Conservation (phyloP, 2,888 invertebrate genomes). For the Platypus cylindrus region DNA sequence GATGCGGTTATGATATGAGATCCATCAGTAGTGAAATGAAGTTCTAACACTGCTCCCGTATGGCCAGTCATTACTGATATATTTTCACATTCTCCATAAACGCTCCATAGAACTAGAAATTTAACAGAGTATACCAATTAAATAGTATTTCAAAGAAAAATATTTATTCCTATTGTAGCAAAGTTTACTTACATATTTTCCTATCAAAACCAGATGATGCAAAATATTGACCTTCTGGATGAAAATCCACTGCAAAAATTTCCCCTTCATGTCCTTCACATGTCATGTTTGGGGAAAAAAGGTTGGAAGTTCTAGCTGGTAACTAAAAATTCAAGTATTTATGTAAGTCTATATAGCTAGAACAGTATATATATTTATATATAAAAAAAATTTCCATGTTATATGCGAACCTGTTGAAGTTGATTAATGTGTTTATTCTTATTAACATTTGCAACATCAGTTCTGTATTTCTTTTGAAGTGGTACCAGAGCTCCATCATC, state of each 20-base stretch:
- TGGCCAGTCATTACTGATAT: conserved; percentile 88
- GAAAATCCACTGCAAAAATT: conserved; percentile 84
- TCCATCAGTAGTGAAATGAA: conserved; percentile 78
- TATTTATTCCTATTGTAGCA: neutral
- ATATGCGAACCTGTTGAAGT: conserved; percentile 64
- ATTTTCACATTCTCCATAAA: conserved; percentile 97
- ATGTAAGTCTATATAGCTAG: conserved; percentile 4
- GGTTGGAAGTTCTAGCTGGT: conserved; percentile 70
- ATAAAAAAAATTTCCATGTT: no score
- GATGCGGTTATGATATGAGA: conserved; percentile 79
- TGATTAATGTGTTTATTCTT: conserved; percentile 54
- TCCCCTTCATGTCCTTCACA: conserved; percentile 96
- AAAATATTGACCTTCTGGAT: conserved; percentile 89
- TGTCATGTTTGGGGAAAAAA: conserved; percentile 89
- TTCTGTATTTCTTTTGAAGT: conserved; percentile 52
- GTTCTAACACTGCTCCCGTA: conserved; percentile 88
- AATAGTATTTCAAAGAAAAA: neutral
- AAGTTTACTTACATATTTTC: conserved; percentile 68
- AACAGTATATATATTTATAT: no score
- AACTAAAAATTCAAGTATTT: conserved; percentile 37
- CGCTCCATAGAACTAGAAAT: conserved; percentile 76
- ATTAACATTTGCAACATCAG: conserved; percentile 59
- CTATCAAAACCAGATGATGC: conserved; percentile 93
- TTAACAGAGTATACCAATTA: conserved; percentile 1
- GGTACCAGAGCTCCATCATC: conserved; percentile 49